These are phyloP conservation scores for Teleopsis dalmanni DNA, from an alignment of 1,140 invertebrate genomes.

Conservation along the genomic window DNA sequence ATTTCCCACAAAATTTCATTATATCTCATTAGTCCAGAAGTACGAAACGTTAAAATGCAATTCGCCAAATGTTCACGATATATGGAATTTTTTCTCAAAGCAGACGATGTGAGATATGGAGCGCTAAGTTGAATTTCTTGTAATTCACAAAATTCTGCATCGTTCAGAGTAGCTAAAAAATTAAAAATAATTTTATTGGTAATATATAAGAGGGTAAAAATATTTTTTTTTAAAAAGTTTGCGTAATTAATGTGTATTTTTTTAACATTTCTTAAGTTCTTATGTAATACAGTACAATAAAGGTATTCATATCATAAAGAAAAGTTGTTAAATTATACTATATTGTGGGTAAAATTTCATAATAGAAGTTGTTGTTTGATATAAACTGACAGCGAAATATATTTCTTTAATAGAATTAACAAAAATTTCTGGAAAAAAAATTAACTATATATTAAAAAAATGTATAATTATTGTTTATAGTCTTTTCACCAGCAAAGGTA, in stretches of 20 bases:
- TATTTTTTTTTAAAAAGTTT: neutral
- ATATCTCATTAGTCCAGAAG: slow-evolving; percentile 23
- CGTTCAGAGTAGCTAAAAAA: slow-evolving; percentile 13
- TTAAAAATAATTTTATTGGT: neutral
- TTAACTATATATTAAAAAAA: too few relatives aligned
- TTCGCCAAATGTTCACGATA: slow-evolving; percentile 27
- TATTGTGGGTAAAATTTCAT: too few relatives aligned
- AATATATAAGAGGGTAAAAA: slow-evolving; percentile 7
- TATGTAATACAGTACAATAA: too few relatives aligned
- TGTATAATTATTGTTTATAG: too few relatives aligned
- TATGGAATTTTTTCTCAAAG: slow-evolving; percentile 24
- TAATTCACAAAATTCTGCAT: slow-evolving; percentile 30
- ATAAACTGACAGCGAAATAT: too few relatives aligned
- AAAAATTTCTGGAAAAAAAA: too few relatives aligned
- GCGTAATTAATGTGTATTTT: neutral
- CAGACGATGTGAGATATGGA: neutral
- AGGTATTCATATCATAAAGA: too few relatives aligned
- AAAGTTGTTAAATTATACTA: too few relatives aligned
- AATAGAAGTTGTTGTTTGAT: too few relatives aligned
- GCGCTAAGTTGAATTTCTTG: slow-evolving; percentile 29
- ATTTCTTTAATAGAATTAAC: too few relatives aligned
- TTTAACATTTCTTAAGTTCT: neutral
- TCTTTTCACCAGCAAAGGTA: too few relatives aligned
- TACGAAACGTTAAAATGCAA: slow-evolving; percentile 18
- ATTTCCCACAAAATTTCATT: slow-evolving; percentile 27